phyloP scores from a whole-genome alignment of 2,113 vertebrate genomes.

The Charina bottae region DNA sequence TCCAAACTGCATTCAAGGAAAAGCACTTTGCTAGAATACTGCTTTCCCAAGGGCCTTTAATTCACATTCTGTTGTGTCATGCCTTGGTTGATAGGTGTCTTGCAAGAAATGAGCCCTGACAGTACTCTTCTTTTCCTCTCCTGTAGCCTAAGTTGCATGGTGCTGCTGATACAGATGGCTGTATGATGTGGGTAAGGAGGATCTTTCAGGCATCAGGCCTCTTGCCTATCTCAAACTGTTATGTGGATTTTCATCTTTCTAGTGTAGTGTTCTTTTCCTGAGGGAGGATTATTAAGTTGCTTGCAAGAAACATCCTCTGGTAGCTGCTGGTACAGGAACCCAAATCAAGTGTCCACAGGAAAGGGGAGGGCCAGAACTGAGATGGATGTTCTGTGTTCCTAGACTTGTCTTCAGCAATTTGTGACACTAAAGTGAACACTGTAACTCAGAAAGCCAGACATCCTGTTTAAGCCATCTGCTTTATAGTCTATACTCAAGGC shows the following conservation, averaged over 20 bases:
- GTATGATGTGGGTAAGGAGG: conserved; percentile 32
- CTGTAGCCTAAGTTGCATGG: conserved; percentile 42
- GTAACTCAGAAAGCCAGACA: not conserved
- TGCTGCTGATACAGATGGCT: conserved; percentile 34
- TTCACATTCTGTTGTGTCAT: not conserved
- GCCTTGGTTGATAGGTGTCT: conserved; percentile 26
- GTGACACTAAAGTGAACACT: not conserved
- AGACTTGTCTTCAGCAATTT: not conserved
- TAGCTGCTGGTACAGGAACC: not conserved
- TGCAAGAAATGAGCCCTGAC: conserved; percentile 41
- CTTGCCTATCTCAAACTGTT: conserved; percentile 25
- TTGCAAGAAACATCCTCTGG: not conserved
- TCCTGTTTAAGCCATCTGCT: not conserved
- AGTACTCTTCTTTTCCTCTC: conserved; percentile 40
- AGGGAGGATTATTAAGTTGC: conserved; percentile 4
- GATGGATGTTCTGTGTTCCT: not conserved
- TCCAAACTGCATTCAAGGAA: not conserved
- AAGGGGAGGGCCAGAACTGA: not conserved
- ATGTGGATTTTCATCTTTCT: conserved; percentile 15
- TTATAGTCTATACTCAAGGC: not conserved
- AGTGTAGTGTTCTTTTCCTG: conserved; percentile 4
- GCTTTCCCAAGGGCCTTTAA: conserved; percentile 6
- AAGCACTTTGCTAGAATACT: conserved; percentile 2
- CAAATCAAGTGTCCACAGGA: not conserved
- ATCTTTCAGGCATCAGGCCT: conserved; percentile 11